Conservation (phyloP, 2,797 vertebrate species). For the Clarias platycephalus region DNA sequence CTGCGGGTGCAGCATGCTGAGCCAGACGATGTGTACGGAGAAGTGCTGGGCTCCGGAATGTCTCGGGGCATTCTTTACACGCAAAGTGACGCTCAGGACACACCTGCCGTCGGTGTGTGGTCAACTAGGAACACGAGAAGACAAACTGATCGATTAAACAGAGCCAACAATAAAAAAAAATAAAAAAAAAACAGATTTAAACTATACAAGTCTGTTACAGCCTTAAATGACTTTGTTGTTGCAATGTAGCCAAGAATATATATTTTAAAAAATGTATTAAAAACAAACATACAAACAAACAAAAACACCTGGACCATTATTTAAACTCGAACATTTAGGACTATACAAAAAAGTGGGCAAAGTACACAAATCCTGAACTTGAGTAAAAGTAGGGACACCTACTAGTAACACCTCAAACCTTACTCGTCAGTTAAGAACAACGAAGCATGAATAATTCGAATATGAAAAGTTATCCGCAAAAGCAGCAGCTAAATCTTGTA, state of each 20-base stretch:
- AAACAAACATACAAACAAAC: too few relatives aligned
- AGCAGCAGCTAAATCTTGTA: too few relatives aligned
- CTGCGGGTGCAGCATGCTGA: constrained; percentile 70
- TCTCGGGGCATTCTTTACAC: constrained; percentile 78
- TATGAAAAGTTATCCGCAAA: too few relatives aligned
- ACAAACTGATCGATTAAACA: constrained; percentile 10
- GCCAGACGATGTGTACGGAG: constrained; percentile 77
- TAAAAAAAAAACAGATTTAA: neutral
- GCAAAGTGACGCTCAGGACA: constrained; percentile 79
- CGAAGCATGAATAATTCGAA: too few relatives aligned
- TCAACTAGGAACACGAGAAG: constrained; percentile 66
- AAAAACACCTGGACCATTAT: neutral
- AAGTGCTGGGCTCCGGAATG: constrained; percentile 76
- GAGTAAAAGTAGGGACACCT: too few relatives aligned
- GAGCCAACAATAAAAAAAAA: neutral
- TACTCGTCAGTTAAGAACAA: too few relatives aligned
- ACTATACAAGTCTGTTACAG: neutral
- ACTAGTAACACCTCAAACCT: too few relatives aligned
- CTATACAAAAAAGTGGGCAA: too few relatives aligned
- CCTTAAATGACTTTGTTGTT: neutral
- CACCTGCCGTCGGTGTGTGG: constrained; percentile 76
- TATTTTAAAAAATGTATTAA: too few relatives aligned
- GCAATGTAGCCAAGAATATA: neutral
- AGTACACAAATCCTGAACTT: too few relatives aligned
- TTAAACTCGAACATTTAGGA: neutral